phyloP scores from a whole-genome alignment of 2,888 invertebrate genomes.

The Tholera decimalis region DNA sequence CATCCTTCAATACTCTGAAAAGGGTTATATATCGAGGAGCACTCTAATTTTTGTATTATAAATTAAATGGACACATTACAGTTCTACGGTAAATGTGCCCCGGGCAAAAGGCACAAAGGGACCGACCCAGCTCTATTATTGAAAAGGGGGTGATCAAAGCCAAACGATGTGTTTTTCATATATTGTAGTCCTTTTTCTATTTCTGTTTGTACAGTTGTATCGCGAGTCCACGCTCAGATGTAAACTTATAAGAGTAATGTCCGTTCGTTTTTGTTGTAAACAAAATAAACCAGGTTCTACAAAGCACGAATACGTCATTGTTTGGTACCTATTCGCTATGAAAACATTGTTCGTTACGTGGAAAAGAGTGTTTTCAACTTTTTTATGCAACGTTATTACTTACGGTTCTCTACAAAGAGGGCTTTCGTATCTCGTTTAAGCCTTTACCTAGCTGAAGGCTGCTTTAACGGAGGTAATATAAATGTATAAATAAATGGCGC shows the following conservation, averaged over 20 bases:
- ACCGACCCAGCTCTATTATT: slow-evolving; percentile 83
- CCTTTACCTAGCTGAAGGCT: slow-evolving; percentile 34
- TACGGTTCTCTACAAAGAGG: slow-evolving; percentile 34
- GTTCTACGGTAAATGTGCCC: slow-evolving; percentile 71
- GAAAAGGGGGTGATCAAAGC: slow-evolving; percentile 90
- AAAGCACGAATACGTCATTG: slow-evolving; percentile 41
- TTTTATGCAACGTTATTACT: slow-evolving; percentile 58
- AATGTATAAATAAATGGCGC: slow-evolving; percentile 43
- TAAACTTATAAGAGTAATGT: slow-evolving; percentile 73
- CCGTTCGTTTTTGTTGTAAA: slow-evolving; percentile 59
- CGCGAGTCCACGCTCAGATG: slow-evolving; percentile 70
- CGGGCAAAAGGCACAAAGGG: slow-evolving; percentile 82
- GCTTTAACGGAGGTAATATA: slow-evolving; percentile 23
- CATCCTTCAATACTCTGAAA: slow-evolving; percentile 67
- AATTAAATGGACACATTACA: slow-evolving; percentile 87
- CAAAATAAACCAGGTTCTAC: slow-evolving; percentile 51
- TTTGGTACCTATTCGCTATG: slow-evolving; percentile 34
- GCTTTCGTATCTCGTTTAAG: slow-evolving; percentile 42
- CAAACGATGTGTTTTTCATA: slow-evolving; percentile 84
- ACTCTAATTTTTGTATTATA: slow-evolving; percentile 77
- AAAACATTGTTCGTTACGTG: slow-evolving; percentile 40
- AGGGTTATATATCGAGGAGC: slow-evolving; percentile 68
- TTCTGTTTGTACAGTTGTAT: slow-evolving; percentile 82
- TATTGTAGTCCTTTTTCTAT: slow-evolving; percentile 82
- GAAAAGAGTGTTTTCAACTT: slow-evolving; percentile 33